Evolutionary conservation across 2,797 vertebrate species (phyloP), one percentile per base, ranked within the genome.

Genomic region (Huso huso): DNA sequence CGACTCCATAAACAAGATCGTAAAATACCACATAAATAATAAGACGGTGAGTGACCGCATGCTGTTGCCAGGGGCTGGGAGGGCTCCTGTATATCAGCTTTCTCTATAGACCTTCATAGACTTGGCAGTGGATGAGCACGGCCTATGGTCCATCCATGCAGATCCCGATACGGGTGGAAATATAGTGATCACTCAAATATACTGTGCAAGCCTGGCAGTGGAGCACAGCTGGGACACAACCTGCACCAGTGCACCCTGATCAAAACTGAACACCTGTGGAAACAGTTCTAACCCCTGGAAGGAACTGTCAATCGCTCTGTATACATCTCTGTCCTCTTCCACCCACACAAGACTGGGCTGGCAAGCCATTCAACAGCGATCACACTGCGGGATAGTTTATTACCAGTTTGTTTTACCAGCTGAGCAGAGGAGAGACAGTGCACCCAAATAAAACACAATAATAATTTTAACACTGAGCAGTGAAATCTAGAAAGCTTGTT

Each of bases 141-240:
- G 96, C 12, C 91, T 99, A 51, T 98, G 96, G 96, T 89, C 92
- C 68, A 88, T 98, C n/a, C 87, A 98, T 1, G 86, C 92, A 1
- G 94, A 95, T 53, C 82, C 87, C 3, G 91, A 91, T 65, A 82
- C 82, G 0, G 83, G 73, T 8, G 88, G 88, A 48, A 93, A 95
- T 76, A 80, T 98, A 61, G 88, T 95, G 61, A 77, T 98, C 71
- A 92, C 90, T 61, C 97, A 96, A 82, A 85, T 99, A 69, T 90
- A 94, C 67, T 79, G 85, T 48, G 70, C 52, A 10, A 86, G 74
- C 10, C 73, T 98, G 83, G 83, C 84, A 0, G 79, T 92, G 48
- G 89, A 95, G 58, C 84, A 91, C 50, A 85, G 82, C 1, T 99
- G 96, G 96, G 92, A 95, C 67, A 97, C 92, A 0, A 78, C 85